Conservation (phyloP, 2,888 invertebrate species). For the Conistra vaccinii region DNA sequence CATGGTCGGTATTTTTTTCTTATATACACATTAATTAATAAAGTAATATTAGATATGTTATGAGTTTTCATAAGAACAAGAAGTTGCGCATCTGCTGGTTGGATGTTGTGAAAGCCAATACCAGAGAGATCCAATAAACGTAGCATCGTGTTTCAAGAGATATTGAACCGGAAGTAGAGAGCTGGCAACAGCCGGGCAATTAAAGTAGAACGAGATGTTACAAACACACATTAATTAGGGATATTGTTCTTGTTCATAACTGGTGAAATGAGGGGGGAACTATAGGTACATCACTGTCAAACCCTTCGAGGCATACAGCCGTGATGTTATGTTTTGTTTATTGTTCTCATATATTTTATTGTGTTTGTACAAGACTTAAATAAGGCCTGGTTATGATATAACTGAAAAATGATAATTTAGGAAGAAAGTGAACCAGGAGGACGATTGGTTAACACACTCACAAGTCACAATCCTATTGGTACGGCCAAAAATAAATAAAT, state of each 20-base stretch:
- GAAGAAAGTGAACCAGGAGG: background rate
- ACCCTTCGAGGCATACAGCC: no score
- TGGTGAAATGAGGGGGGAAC: no score
- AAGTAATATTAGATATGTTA: background rate
- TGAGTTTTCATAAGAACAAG: constrained; percentile 4
- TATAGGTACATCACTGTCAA: no score
- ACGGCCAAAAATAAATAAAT: no score
- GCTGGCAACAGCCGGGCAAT: constrained; percentile 33
- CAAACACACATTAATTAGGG: constrained; percentile 18
- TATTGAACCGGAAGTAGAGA: constrained; percentile 43
- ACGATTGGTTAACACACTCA: no score
- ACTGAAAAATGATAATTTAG: background rate
- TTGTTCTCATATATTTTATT: no score
- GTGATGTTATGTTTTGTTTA: no score
- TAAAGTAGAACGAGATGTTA: constrained; percentile 31
- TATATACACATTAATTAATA: background rate
- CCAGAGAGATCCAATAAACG: constrained; percentile 33
- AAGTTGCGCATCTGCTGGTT: background rate
- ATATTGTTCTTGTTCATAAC: background rate
- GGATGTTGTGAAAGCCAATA: constrained; percentile 22
- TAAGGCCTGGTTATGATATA: background rate
- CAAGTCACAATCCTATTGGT: no score
- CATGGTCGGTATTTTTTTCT: background rate
- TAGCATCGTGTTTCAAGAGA: constrained; percentile 26
- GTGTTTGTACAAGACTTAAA: no score